Conservation (phyloP, 2,797 vertebrate species). For the Ctenopoma multispine region DNA sequence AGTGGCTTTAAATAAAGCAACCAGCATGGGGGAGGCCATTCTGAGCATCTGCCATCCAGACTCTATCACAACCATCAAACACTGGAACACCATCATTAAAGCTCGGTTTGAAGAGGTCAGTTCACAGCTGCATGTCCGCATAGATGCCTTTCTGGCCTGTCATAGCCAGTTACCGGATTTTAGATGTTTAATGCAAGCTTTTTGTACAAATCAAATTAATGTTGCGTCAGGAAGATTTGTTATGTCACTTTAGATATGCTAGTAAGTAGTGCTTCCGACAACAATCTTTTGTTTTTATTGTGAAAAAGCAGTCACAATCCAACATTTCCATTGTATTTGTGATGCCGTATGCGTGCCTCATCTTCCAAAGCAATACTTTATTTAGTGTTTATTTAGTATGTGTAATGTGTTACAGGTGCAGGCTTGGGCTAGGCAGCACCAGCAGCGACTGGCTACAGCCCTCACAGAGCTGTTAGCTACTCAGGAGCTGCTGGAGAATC, state of each 20-base stretch:
- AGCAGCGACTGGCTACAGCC: conserved; percentile 91
- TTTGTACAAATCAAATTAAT: neutral
- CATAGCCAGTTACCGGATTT: conserved; percentile 6
- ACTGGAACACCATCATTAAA: conserved; percentile 99
- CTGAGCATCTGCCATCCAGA: conserved; percentile 97
- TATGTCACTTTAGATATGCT: neutral
- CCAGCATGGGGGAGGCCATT: conserved; percentile 93
- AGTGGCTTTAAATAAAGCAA: conserved; percentile 90
- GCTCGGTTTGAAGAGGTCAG: conserved; percentile 98
- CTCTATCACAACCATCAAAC: conserved; percentile 98
- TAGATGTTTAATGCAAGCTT: neutral
- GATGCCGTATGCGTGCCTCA: neutral
- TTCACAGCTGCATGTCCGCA: conserved; percentile 47
- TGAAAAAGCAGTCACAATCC: neutral
- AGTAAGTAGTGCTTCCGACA: neutral
- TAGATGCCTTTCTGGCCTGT: conserved; percentile 26
- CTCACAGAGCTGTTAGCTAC: conserved; percentile 90
- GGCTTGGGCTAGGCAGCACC: conserved; percentile 96
- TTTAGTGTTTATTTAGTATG: neutral
- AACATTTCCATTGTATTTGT: neutral
- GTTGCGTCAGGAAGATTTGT: neutral
- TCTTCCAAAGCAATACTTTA: neutral
- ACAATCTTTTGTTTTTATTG: neutral
- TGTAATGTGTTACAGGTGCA: conserved; percentile 86
- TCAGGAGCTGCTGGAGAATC: conserved; percentile 92